These are phyloP conservation scores for Myiotriccus ornatus DNA, from an alignment of 2,797 vertebrate species.

Conservation along the genomic window DNA sequence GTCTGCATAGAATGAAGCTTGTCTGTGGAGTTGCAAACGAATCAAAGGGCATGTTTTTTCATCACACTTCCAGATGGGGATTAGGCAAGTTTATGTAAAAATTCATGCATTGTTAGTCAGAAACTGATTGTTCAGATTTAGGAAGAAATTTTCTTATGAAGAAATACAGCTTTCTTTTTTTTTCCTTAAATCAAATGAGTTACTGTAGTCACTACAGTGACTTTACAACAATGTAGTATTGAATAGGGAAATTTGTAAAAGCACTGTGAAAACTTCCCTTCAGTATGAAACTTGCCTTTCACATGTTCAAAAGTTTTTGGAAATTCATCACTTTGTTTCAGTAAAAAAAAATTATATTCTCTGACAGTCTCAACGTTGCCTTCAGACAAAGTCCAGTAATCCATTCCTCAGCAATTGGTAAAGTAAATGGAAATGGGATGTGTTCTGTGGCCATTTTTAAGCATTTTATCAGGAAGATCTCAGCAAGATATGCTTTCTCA, in stretches of 20 bases:
- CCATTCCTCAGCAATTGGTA: not conserved
- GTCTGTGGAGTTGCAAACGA: constrained; percentile 15
- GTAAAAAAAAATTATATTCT: not conserved
- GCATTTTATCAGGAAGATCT: not conserved
- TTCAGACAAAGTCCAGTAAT: not conserved
- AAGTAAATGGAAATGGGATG: not conserved
- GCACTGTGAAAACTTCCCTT: not conserved
- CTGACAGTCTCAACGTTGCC: not conserved
- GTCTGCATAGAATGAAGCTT: not conserved
- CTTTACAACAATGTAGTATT: not conserved
- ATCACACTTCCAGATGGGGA: not conserved
- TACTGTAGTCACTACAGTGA: not conserved
- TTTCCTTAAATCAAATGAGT: not conserved
- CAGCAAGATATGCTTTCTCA: not conserved
- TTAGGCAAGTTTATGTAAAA: constrained; percentile 24
- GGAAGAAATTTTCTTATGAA: not conserved
- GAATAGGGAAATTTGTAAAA: not conserved
- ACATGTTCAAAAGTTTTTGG: not conserved
- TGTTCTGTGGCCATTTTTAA: not conserved
- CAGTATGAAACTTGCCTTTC: not conserved
- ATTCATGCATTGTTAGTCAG: not conserved
- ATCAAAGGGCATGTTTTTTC: constrained; percentile 10
- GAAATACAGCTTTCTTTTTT: not conserved
- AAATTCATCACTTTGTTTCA: not conserved
- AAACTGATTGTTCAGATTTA: constrained; percentile 11